A percentile compares a stretch with the other conserved stretches of the same genome.
phyloP scores from a whole-genome alignment of 2,888 invertebrate genomes.

The Branchipolynoe longqiensis region DNA sequence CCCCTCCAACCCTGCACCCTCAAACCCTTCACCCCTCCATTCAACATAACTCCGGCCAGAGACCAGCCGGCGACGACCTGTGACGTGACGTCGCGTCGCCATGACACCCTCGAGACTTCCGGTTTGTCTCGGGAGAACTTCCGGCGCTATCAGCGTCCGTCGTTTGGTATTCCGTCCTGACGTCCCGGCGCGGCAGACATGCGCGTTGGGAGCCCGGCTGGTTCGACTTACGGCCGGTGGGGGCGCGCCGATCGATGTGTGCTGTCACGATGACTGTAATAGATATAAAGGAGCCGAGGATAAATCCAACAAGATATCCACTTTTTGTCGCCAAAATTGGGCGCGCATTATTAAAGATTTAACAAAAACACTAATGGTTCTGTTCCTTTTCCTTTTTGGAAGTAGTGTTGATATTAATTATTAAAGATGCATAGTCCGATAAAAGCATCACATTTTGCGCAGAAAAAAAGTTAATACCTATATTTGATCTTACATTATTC shows the following conservation, averaged over 20 bases:
- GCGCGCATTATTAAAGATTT: too few relatives aligned
- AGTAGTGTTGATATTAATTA: too few relatives aligned
- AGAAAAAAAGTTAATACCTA: too few relatives aligned
- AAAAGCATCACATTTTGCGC: too few relatives aligned
- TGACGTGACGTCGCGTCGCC: slow-evolving; percentile 27
- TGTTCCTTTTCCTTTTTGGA: too few relatives aligned
- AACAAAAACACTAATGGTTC: too few relatives aligned
- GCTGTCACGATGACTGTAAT: slow-evolving; percentile 18
- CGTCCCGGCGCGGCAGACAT: slow-evolving; percentile 12
- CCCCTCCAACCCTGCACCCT: too few relatives aligned
- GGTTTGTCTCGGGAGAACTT: slow-evolving; percentile 5
- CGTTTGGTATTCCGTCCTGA: slow-evolving; percentile 41
- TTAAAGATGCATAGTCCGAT: too few relatives aligned
- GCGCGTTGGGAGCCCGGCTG: slow-evolving; percentile 32
- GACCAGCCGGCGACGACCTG: background rate
- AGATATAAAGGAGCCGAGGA: slow-evolving; percentile 24
- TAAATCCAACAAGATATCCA: slow-evolving; percentile 12
- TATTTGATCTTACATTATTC: too few relatives aligned
- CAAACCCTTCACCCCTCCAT: too few relatives aligned
- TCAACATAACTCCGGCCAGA: too few relatives aligned
- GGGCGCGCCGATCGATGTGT: slow-evolving; percentile 30
- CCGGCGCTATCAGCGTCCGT: slow-evolving; percentile 38
- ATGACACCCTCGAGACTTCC: background rate
- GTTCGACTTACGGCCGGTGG: slow-evolving; percentile 8
- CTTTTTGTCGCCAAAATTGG: slow-evolving; percentile 27